Conservation (phyloP, 2,888 invertebrate genomes). For the Synanthedon tipuliformis region DNA sequence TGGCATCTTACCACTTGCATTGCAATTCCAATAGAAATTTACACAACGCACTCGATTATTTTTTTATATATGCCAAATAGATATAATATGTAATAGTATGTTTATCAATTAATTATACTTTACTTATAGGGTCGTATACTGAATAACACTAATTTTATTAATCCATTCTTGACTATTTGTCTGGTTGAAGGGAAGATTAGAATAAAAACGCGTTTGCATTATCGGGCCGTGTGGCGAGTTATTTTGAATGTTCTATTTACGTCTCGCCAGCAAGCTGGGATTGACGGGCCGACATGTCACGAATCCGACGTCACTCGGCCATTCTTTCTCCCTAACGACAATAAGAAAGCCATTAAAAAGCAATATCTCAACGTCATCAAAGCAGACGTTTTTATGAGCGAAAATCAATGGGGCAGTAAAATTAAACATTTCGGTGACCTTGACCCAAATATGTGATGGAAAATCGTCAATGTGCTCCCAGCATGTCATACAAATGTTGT, state of each 20-base stretch:
- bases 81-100: no score
- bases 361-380: conserved; percentile 11
- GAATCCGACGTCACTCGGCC: conserved; percentile 40
- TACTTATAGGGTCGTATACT: neutral
- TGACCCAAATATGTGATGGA: conserved; percentile 53
- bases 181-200: conserved; percentile 42
- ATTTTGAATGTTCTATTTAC: conserved; percentile 61
- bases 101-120: no score
- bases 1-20: conserved; percentile 7
- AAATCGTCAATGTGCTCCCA: conserved; percentile 11
- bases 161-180: conserved; percentile 12
- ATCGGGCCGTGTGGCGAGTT: conserved; percentile 61
- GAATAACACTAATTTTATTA: neutral
- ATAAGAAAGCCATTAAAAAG: conserved; percentile 22
- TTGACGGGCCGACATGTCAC: conserved; percentile 64
- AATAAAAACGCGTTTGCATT: conserved; percentile 64
- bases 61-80: conserved; percentile 5
- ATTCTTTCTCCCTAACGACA: conserved; percentile 36
- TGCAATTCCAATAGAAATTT: neutral
- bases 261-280: conserved; percentile 62
- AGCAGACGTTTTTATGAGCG: conserved; percentile 3
- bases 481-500: conserved; percentile 14
- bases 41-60: conserved; percentile 11
- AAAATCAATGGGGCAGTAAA: conserved; percentile 12
- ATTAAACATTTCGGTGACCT: conserved; percentile 38